These are phyloP conservation scores for Hydropsyche tenuis DNA, from an alignment of 1,140 invertebrate genomes.

Conservation along the genomic window DNA sequence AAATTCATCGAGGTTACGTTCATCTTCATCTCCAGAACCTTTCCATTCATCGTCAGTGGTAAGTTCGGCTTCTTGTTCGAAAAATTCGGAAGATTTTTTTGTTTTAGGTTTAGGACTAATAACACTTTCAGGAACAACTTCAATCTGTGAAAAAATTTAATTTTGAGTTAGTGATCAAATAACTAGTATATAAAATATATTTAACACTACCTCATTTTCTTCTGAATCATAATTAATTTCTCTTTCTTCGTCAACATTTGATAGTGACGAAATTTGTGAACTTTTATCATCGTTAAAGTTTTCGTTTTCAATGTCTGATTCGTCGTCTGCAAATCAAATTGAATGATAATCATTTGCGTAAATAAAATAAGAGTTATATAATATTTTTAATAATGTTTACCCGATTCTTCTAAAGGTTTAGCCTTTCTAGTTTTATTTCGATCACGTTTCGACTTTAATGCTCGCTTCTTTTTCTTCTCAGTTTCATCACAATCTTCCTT, in stretches of 20 bases:
- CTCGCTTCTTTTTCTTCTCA: constrained; percentile 35
- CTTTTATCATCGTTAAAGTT: constrained; percentile 48
- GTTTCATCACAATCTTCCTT: background rate
- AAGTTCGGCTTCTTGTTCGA: constrained; percentile 86
- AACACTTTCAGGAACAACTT: constrained; percentile 53
- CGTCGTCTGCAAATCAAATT: constrained; percentile 57
- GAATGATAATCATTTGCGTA: too few species aligned
- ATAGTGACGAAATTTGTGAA: constrained; percentile 5
- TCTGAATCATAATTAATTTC: constrained; percentile 76
- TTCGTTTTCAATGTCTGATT: constrained; percentile 62
- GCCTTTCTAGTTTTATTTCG: constrained; percentile 38
- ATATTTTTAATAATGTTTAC: constrained; percentile 29
- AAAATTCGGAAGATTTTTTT: constrained; percentile 69
- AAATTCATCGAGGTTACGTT: constrained; percentile 73
- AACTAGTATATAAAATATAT: constrained; percentile 9
- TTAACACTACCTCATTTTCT: constrained; percentile 72
- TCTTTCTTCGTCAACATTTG: constrained; percentile 54
- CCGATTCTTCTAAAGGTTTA: constrained; percentile 43
- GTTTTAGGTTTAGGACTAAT: constrained; percentile 56
- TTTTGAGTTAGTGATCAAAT: background rate
- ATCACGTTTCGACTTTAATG: constrained; percentile 41
- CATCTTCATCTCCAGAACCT: constrained; percentile 80
- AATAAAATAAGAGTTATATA: constrained; percentile 23
- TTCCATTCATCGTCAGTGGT: constrained; percentile 78
- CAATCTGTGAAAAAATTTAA: constrained; percentile 45